Base-by-base conservation (phyloP, 2,888 invertebrate species). In the Lathronympha strigana region DNA sequence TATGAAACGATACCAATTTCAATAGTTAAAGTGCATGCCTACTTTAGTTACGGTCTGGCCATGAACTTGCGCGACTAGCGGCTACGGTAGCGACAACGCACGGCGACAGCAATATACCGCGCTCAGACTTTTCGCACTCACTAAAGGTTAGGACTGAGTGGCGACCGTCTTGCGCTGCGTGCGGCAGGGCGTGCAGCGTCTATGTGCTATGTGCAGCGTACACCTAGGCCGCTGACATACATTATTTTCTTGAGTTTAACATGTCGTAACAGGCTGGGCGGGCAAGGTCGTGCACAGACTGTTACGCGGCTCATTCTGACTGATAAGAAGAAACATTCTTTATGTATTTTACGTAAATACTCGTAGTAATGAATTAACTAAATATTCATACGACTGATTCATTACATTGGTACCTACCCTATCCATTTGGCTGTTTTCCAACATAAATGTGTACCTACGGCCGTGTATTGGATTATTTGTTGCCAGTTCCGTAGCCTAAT, bases 1-100 rank as follows among this genome's bases (percentile, higher is more conserved):
- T 31, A 31, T 31, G 11, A 9, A 9, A 36, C 36, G 13, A 36
- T 4, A 11, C 4, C 13, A 36, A 13, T 4, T 36, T 4, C 6
- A 25, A 25, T 25, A n/a, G n/a, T n/a, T n/a, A n/a, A n/a, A 36
- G 36, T 5, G 13, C 17, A 40, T 40, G 17, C 17, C 40, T 21
- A 23, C 45, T 13, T 23, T 45, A 45, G 43, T 43, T 43, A 40
- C n/a, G 43, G 43, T 38, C n/a, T 5, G 17, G 40, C n/a, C n/a
- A n/a, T n/a, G n/a, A n/a, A n/a, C n/a, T n/a, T n/a, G n/a, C n/a
- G n/a, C n/a, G n/a, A n/a, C n/a, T n/a, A n/a, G n/a, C n/a, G n/a
- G n/a, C n/a, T n/a, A n/a, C n/a, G n/a, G n/a, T n/a, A n/a, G n/a
- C n/a, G n/a, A n/a, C n/a, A n/a, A n/a, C n/a, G n/a, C n/a, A n/a